Evolutionary conservation across 2,888 invertebrate species (phyloP).

Genomic region (Diachrysia chrysitis): DNA sequence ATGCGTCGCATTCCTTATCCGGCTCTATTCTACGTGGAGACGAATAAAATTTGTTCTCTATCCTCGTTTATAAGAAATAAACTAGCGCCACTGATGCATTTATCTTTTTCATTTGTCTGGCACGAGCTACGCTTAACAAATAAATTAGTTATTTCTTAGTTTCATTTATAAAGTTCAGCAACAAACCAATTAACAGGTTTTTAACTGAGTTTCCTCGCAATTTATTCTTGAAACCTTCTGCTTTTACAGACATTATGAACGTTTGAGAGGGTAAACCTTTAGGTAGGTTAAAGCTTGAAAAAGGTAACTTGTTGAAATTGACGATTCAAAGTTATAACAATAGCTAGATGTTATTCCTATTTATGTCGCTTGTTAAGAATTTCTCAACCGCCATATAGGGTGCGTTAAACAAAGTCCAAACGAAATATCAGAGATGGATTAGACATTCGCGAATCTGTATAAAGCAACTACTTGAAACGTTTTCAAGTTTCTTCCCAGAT

Average conservation of each 20-base stretch:
- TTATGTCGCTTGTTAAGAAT: too few relatives aligned
- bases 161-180: background rate
- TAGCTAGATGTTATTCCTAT: too few relatives aligned
- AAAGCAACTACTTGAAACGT: too few relatives aligned
- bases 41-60: slow-evolving; percentile 35
- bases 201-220: slow-evolving; percentile 4
- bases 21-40: slow-evolving; percentile 30
- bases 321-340: too few relatives aligned
- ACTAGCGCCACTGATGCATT: slow-evolving; percentile 2
- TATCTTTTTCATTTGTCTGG: slow-evolving; percentile 3
- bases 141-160: background rate
- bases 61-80: slow-evolving; percentile 32
- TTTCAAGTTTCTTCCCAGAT: too few relatives aligned
- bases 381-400: too few relatives aligned
- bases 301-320: too few relatives aligned
- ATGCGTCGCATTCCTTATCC: slow-evolving; percentile 44
- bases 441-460: too few relatives aligned
- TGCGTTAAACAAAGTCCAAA: too few relatives aligned
- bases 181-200: slow-evolving; percentile 1
- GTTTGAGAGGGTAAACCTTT: too few relatives aligned
- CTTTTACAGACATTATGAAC: background rate
- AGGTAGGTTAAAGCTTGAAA: too few relatives aligned
- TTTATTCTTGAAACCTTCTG: background rate
- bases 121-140: background rate
- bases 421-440: too few relatives aligned